These are phyloP conservation scores for Aquatica leii DNA, from an alignment of 2,888 invertebrate genomes.

Conservation along the genomic window DNA sequence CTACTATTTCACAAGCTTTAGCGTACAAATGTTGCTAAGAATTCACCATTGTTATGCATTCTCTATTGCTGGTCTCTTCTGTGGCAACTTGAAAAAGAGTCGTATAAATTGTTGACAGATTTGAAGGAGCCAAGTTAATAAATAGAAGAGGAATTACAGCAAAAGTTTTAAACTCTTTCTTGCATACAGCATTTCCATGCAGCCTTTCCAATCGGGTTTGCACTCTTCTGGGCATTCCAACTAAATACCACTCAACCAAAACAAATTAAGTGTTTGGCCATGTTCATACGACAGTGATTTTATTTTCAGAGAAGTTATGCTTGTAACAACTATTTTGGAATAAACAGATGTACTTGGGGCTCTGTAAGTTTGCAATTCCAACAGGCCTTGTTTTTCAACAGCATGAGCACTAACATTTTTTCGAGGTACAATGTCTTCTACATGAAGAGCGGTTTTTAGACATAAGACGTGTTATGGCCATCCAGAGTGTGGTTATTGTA, in stretches of 20 bases:
- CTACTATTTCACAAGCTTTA: conserved; percentile 47
- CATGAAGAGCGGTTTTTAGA: too few species aligned
- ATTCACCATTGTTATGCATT: conserved; percentile 35
- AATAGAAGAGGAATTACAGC: conserved; percentile 7
- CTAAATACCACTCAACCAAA: not conserved
- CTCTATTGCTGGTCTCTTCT: not conserved
- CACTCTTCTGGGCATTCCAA: not conserved
- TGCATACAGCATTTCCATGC: not conserved
- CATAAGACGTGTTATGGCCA: conserved; percentile 3
- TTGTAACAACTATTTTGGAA: not conserved
- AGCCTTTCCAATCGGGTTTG: not conserved
- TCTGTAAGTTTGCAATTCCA: not conserved
- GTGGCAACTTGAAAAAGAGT: not conserved
- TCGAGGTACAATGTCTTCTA: not conserved
- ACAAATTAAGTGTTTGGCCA: not conserved
- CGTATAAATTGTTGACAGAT: not conserved
- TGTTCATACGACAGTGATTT: not conserved
- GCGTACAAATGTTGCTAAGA: conserved; percentile 46
- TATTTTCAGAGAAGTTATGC: not conserved
- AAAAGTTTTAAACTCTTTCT: conserved; percentile 1
- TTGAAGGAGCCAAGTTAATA: not conserved
- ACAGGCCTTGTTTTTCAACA: not conserved
- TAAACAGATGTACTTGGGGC: not conserved
- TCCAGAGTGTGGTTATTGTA: not conserved
- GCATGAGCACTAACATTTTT: not conserved